These are phyloP conservation scores for Ctenodactylus gundi DNA, from an alignment of 2,113 vertebrate genomes.

Conservation along the genomic window DNA sequence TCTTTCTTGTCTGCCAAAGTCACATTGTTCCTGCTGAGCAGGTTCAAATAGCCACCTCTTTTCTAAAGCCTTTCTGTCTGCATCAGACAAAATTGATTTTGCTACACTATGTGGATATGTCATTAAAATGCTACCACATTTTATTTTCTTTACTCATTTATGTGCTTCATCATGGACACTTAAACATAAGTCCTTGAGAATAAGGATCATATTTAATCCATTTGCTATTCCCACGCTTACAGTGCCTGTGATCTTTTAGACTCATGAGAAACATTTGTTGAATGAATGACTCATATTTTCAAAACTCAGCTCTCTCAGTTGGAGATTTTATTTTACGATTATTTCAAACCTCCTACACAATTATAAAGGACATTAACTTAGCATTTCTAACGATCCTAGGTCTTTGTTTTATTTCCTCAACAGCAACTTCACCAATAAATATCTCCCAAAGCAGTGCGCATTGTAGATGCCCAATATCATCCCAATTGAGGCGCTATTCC, in stretches of 20 bases:
- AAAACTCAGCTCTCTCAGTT: not conserved
- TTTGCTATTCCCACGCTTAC: not conserved
- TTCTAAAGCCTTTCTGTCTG: not conserved
- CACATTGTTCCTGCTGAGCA: not conserved
- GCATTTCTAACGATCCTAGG: not conserved
- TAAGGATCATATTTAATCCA: not conserved
- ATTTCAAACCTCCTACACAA: not conserved
- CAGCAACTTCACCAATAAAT: not conserved
- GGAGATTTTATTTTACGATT: not conserved
- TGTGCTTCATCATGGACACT: not conserved
- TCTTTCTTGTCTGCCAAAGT: not conserved
- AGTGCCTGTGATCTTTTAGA: not conserved
- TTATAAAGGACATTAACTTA: not conserved
- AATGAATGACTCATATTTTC: conserved; percentile 11
- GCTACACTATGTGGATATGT: not conserved
- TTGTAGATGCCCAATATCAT: not conserved
- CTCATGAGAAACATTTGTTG: not conserved
- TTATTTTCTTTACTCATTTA: not conserved
- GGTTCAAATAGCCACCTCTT: not conserved
- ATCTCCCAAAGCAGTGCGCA: not conserved
- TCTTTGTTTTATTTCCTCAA: not conserved
- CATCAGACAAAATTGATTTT: not conserved
- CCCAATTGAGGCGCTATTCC: not conserved
- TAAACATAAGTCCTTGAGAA: not conserved
- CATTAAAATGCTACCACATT: not conserved